phyloP scores from a whole-genome alignment of 2,113 vertebrate genomes.

The Isurus oxyrinchus region DNA sequence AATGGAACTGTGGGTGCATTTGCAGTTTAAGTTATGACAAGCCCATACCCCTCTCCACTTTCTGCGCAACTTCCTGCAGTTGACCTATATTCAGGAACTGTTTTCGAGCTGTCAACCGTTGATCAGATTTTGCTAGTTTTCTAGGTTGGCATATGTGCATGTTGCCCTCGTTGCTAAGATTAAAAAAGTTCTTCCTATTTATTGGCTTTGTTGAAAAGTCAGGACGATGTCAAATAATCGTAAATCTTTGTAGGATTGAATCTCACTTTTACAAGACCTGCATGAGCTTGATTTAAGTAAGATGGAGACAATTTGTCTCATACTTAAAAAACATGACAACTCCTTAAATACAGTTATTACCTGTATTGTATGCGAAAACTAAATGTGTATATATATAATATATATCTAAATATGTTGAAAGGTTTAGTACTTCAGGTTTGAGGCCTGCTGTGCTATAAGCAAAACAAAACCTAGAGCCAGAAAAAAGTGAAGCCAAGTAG shows the following conservation, averaged over 20 bases:
- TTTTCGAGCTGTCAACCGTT: background rate
- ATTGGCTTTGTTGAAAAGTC: background rate
- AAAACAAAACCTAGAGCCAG: background rate
- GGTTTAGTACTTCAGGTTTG: background rate
- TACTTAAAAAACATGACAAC: conserved; percentile 18
- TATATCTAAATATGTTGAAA: background rate
- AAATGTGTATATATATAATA: too few species aligned
- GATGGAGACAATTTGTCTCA: conserved; percentile 7
- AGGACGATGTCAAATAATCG: background rate
- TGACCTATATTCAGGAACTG: background rate
- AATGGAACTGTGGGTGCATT: background rate
- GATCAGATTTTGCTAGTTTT: background rate
- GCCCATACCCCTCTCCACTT: background rate
- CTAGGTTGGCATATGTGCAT: background rate
- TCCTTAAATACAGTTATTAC: background rate
- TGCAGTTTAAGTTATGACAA: background rate
- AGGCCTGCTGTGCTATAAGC: background rate
- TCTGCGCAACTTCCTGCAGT: background rate
- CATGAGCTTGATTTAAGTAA: background rate
- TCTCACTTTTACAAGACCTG: background rate
- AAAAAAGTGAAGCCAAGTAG: background rate
- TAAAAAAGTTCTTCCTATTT: background rate
- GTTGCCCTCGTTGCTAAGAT: background rate
- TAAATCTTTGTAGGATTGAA: background rate
- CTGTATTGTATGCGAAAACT: background rate